Conservation (phyloP, 2,797 vertebrate genomes). For the Mormyrus proboscirostris region DNA sequence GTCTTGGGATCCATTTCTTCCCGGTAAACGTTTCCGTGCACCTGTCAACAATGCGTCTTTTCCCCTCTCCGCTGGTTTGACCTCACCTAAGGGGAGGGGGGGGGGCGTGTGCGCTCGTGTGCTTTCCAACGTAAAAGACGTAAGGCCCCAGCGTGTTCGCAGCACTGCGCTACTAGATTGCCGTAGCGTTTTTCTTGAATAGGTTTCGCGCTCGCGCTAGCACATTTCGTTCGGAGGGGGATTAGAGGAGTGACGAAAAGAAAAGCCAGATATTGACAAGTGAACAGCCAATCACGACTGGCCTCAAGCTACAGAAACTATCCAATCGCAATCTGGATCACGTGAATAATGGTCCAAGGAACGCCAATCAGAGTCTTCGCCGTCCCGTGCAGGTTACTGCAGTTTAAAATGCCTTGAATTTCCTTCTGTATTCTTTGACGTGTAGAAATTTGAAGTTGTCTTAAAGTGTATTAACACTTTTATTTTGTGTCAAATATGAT, state of each 20-base stretch:
- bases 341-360: conserved; percentile 29
- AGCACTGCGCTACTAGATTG: conserved; percentile 15
- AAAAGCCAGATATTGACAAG: conserved; percentile 28
- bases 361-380: conserved; percentile 37
- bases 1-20: conserved; percentile 58
- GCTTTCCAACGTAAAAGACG: conserved; percentile 38
- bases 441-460: background rate
- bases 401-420: background rate
- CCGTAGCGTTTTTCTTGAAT: conserved; percentile 58
- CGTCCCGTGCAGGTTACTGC: background rate
- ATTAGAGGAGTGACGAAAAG: conserved; percentile 28
- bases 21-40: conserved; percentile 46
- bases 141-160: background rate
- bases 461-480: background rate
- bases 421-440: background rate
- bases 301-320: background rate
- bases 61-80: conserved; percentile 56
- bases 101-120: conserved; percentile 28
- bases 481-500: background rate
- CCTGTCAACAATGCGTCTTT: conserved; percentile 58
- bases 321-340: conserved; percentile 52
- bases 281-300: conserved; percentile 32
- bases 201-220: conserved; percentile 16
- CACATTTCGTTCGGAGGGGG: conserved; percentile 17
- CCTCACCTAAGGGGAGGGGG: conserved; percentile 60